Evolutionary conservation across 2,797 vertebrate genomes (phyloP), one percentile per base, ranked within the genome.

Genomic region (Aldrovandia affinis): DNA sequence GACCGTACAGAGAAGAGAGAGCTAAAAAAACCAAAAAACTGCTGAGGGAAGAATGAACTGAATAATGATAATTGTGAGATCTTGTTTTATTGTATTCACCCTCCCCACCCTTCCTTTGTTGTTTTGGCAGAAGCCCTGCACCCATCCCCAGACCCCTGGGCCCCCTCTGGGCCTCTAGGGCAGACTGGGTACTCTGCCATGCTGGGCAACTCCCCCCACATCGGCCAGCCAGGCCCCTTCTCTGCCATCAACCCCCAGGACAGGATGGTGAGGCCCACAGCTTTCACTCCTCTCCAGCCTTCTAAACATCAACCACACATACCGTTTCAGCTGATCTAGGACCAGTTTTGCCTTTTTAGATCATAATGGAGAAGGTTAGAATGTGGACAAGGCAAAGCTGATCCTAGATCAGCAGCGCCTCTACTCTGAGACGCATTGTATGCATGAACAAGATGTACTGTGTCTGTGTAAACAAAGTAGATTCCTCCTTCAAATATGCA

Each of bases 231-330:
- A 2, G 89, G 96, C 2, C 94, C 96, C 82, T 98, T 99, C 87
- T 96, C 96, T 59, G 93, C 96, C 87, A 96, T 99, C 89, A 98
- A 98, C 86, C 96, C 97, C 86, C 97, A 98, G 9, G 98, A 99
- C 83, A 97, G 97, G 90, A 97, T 99, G 98, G 98, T 99, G 95
- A 89, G 95, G 92, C 33, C 77, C 28, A 44, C 22, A n/a, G 47
- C 14, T 70, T 0, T 0, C 2, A 57, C 36, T 83, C 2, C 61
- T 8, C 18, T 33, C 70, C 70, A 7, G 33, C 30, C 65, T 18
- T 63, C 18, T 70, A 68, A 14, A 68, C 30, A 1, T 8, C 12
- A 52, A 52, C 50, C n/a, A 33, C n/a, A 2, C 30, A 8, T 61
- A n/a, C 15, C 15, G 22, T 20, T 59, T 15, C 15, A 18, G 2